These are phyloP conservation scores for Neotoxoptera formosana DNA, from an alignment of 1,140 invertebrate species.

Conservation along the genomic window DNA sequence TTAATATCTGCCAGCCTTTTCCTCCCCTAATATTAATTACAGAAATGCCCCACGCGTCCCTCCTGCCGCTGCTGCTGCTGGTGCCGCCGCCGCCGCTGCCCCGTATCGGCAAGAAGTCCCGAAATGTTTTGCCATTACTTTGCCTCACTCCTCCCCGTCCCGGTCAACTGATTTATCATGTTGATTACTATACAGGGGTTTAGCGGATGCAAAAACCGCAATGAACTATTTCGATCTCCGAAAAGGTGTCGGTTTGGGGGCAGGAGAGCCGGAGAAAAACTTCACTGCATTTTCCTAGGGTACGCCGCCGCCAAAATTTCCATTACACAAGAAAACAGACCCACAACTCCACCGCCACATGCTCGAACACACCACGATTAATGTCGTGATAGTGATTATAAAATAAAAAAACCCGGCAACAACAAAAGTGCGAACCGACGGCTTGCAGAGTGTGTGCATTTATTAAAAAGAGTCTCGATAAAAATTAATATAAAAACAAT, in stretches of 20 bases:
- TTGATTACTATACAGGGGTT: constrained; percentile 36
- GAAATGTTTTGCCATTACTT: constrained; percentile 56
- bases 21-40: constrained; percentile 48
- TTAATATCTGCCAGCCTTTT: constrained; percentile 51
- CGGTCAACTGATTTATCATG: constrained; percentile 52
- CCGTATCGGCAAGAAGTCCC: constrained; percentile 44
- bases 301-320: not conserved
- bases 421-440: not conserved
- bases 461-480: not conserved
- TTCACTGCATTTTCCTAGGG: constrained; percentile 23
- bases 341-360: not conserved
- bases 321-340: constrained; percentile 23
- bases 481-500: not conserved
- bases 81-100: not conserved
- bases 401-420: not conserved
- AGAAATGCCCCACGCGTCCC: constrained; percentile 25
- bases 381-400: not conserved
- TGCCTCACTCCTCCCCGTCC: not conserved
- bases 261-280: constrained; percentile 17
- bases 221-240: constrained; percentile 46
- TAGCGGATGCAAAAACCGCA: constrained; percentile 50
- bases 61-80: not conserved
- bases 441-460: not conserved
- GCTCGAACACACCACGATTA: not conserved
- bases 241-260: constrained; percentile 30